Percentiles rank a stretch among this genome's conserved stretches.
Conservation (phyloP, 2,113 vertebrate species). For the Saguinus midas region DNA sequence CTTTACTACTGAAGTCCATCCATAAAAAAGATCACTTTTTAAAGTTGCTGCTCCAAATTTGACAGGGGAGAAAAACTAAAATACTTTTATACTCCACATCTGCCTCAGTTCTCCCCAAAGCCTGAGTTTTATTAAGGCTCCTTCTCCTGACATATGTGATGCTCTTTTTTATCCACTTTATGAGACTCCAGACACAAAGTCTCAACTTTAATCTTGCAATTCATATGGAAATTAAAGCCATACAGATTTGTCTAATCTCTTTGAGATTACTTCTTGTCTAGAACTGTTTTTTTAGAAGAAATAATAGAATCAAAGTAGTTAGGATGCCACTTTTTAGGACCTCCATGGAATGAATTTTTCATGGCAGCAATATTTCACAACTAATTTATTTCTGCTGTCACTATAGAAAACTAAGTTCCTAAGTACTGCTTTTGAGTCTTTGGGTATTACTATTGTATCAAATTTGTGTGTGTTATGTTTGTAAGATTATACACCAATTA, state of each 20-base stretch:
- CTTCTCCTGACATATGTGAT: background rate
- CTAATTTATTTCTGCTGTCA: background rate
- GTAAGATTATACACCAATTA: background rate
- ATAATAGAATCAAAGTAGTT: slow-evolving; percentile 51
- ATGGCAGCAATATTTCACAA: slow-evolving; percentile 41
- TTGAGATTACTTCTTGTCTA: slow-evolving; percentile 46
- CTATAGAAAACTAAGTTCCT: background rate
- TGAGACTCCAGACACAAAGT: slow-evolving; percentile 22
- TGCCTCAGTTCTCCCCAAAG: slow-evolving; percentile 32
- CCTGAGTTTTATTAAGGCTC: slow-evolving; percentile 44
- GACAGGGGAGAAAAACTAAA: background rate
- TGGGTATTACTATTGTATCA: background rate
- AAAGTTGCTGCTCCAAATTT: slow-evolving; percentile 21
- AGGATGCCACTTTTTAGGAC: slow-evolving; percentile 21
- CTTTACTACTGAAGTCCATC: slow-evolving; percentile 34
- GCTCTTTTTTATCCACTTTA: slow-evolving; percentile 49
- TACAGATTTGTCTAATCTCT: slow-evolving; percentile 14
- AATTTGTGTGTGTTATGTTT: background rate
- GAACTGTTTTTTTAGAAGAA: slow-evolving; percentile 56
- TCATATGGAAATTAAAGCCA: slow-evolving; percentile 57
- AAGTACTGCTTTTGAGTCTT: background rate
- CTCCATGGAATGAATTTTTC: slow-evolving; percentile 37
- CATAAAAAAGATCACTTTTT: slow-evolving; percentile 45
- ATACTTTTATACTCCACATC: background rate
- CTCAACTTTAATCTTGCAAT: slow-evolving; percentile 58